Evolutionary conservation across 2,888 invertebrate species (phyloP).

Genomic region (Phyto melanocephala): DNA sequence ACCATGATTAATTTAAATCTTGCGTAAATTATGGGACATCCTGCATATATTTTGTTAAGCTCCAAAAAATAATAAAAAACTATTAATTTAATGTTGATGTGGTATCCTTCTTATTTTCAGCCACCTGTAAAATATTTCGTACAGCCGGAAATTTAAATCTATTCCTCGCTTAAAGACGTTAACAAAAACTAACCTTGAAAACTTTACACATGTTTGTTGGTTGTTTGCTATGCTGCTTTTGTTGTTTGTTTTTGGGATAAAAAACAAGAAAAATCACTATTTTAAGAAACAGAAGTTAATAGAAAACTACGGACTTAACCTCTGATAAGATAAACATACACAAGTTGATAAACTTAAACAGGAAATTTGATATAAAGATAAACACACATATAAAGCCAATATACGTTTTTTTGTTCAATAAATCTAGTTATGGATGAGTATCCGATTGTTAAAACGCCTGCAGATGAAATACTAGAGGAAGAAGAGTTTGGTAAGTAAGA

Average conservation of each 20-base stretch:
- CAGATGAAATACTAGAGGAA: slow-evolving; percentile 71
- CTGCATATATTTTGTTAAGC: too few species aligned
- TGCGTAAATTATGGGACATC: too few species aligned
- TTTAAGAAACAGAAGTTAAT: not conserved
- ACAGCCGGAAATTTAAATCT: too few species aligned
- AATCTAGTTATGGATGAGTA: slow-evolving; percentile 70
- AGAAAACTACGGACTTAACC: not conserved
- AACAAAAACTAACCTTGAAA: not conserved
- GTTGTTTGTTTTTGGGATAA: not conserved
- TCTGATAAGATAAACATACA: not conserved
- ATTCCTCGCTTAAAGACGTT: not conserved
- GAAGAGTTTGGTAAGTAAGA: slow-evolving; percentile 75
- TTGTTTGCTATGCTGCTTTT: too few species aligned
- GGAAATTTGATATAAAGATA: not conserved
- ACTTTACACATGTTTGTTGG: not conserved
- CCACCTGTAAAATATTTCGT: too few species aligned
- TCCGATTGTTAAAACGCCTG: slow-evolving; percentile 67
- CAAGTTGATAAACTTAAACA: not conserved
- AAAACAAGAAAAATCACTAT: not conserved
- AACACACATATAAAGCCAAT: not conserved
- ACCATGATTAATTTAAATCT: too few species aligned
- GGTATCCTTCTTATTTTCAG: too few species aligned
- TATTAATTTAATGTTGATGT: too few species aligned
- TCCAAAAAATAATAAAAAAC: too few species aligned
- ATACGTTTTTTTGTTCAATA: too few species aligned